Evolutionary conservation across 2,113 vertebrate species (phyloP), one percentile per base, ranked within the genome.

Genomic region (Pan troglodytes): DNA sequence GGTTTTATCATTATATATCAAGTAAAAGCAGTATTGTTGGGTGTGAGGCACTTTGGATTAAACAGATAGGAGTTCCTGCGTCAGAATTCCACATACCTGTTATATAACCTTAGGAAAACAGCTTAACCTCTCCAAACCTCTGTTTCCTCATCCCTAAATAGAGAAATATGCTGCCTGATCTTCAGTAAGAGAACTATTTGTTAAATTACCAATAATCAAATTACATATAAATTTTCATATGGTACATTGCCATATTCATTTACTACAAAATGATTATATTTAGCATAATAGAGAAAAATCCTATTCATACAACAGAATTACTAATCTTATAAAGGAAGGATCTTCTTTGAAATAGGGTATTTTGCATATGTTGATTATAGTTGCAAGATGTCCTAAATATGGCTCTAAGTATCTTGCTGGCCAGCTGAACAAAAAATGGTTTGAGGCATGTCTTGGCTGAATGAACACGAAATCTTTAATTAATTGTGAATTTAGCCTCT

Each of bases 361-460:
- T 95, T 89, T 91, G 79, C 88, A 93, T 95, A 82, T 88, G 94
- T 93, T 80, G 73, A 94, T 95, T 89, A 92, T 38, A 86, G 91
- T 59, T 18, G 16, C 93, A 97, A 92, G 91, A 93, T 97, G 96
- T 72, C 86, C 95, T 95, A 95, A 95, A 98, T 97, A 89, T 89
- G 91, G 78, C 64, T 95, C 38, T 67, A 88, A 93, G 79, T 83
- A 45, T 96, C 91, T 89, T 82, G 68, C 90, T 92, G 91, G 79
- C 82, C 78, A 96, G 94, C 84, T 95, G 94, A 95, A 96, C 94
- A 80, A 89, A 96, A 97, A 78, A 98, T 98, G 97, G 95, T 97
- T 97, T 96, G 94, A 98, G 98, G 97, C 98, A 96, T 95, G 96
- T 97, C 92, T 97, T 98, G 98, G 91, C 89, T 98, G 96, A 98